Evolutionary conservation across 23 tunicate genomes (phyloP).

Genomic region (Halocynthia aurantium): DNA sequence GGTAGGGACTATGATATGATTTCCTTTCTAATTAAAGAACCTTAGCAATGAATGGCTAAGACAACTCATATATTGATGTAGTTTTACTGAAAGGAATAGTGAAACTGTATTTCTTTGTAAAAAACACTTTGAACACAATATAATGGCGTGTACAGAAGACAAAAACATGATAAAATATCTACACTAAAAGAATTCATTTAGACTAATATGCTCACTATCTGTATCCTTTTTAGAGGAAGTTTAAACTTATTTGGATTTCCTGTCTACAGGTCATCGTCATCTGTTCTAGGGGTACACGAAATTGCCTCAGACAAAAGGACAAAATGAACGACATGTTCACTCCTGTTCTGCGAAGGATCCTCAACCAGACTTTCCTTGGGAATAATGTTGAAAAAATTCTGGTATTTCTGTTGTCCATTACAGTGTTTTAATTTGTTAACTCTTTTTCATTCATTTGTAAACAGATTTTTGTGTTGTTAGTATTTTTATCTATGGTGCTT

Average conservation of each 20-base stretch:
- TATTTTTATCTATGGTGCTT: not conserved
- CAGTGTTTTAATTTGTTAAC: not conserved
- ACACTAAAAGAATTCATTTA: too few species aligned
- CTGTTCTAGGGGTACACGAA: not conserved
- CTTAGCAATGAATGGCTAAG: too few species aligned
- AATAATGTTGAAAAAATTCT: conserved; percentile 30
- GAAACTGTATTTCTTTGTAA: too few species aligned
- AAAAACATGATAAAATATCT: too few species aligned
- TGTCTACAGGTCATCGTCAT: conserved; percentile 5
- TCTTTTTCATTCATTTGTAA: not conserved
- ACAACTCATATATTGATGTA: too few species aligned
- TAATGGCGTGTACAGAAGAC: too few species aligned
- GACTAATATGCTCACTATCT: too few species aligned
- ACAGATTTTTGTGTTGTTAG: not conserved
- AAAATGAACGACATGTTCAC: conserved; percentile 22
- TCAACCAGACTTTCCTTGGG: conserved; percentile 27
- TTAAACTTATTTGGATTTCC: not conserved
- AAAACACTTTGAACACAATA: too few species aligned
- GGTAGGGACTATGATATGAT: not conserved
- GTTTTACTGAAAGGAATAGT: too few species aligned
- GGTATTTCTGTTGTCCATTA: not conserved
- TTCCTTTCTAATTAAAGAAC: not conserved
- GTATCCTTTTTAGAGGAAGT: not conserved
- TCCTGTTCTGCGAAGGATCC: conserved; percentile 37
- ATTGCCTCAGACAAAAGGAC: not conserved